Evolutionary conservation across 1,140 invertebrate species (phyloP), one percentile per base, ranked within the genome.

Genomic region (Planococcus citri): DNA sequence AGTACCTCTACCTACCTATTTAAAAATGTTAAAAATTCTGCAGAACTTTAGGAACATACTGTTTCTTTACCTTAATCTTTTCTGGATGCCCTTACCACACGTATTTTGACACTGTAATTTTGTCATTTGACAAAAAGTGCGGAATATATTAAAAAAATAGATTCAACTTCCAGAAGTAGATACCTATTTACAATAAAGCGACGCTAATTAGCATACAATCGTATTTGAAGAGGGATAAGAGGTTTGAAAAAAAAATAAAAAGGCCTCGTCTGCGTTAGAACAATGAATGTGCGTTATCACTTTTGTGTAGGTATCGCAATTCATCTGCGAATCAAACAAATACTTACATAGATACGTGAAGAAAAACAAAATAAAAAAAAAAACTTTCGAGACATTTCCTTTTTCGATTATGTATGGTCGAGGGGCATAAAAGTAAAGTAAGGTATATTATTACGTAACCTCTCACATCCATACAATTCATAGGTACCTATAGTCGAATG

Each of bases 361-460:
- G 17, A 51, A 2, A 2, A 9, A 51, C n/a, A 6, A 14, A 51
- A 51, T 17, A 20, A 51, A 17, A 6, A 51, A 51, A 51, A 51
- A 17, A 51, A 51, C 41, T 51, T 51, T 51, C 41, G n/a, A 51
- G 41, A 51, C 41, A n/a, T 51, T 51, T 51, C 41, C 41, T 51
- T 51, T 51, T 51, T 51, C 10, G 41, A 51, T 51, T 51, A 51
- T 37, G 33, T n/a, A n/a, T n/a, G n/a, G n/a, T n/a, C 29, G 12
- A 33, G 29, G 12, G 29, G 12, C 29, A 20, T 6, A 51, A 17
- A 6, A 20, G 17, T 20, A 9, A 51, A 3, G 12, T 51, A 17
- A 51, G 6, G 17, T 51, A n/a, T n/a, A n/a, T n/a, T n/a, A n/a
- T n/a, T n/a, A n/a, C n/a, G n/a, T n/a, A n/a, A n/a, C n/a, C n/a